Base-by-base conservation (phyloP, 2,888 invertebrate species). In the Habrosyne pyritoides region DNA sequence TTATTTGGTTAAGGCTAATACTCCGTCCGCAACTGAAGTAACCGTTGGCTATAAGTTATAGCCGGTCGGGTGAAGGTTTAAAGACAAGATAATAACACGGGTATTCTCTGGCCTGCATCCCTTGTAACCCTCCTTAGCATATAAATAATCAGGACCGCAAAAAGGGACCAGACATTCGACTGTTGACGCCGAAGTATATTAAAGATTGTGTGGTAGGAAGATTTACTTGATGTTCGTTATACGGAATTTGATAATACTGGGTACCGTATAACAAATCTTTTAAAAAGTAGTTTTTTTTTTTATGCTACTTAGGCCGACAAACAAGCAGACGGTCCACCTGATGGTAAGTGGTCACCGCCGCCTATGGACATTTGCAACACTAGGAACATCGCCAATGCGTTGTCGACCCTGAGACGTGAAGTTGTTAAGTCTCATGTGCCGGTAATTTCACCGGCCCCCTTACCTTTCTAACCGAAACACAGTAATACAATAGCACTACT, bases 111-210 rank as follows among this genome's bases (percentile, higher is more conserved):
- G 12, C 53, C 49, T 68, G 59, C 67, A 67, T 53, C 54, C 36
- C 59, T 42, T 42, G 26, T 53, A 49, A 66, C 63, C 65, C 73
- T 75, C 64, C 64, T 76, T 75, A 72, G 73, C 77, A 77, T 74
- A 76, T 76, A 78, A 79, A 79, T 78, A 77, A 75, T 77, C 71
- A 66, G 59, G 67, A 55, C 61, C 69, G 61, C 65, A 64, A 73
- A 75, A 77, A 74, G 73, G 75, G 73, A 67, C 69, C 61, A 53
- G 58, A 66, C 24, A 50, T 60, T 53, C 42, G 47, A 30, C 22
- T 33, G 47, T 52, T 26, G 47, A 22, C 12, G 30, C 3, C 28
- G 10, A 26, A 24, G 52, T 69, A 60, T 64, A 71, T 69, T 50
- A 50, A 50, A 50, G 28, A 28, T 30, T 30, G 18, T 50, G 21